Base-by-base conservation (phyloP, 2,888 invertebrate species). In the Pachymerium ferrugineum region DNA sequence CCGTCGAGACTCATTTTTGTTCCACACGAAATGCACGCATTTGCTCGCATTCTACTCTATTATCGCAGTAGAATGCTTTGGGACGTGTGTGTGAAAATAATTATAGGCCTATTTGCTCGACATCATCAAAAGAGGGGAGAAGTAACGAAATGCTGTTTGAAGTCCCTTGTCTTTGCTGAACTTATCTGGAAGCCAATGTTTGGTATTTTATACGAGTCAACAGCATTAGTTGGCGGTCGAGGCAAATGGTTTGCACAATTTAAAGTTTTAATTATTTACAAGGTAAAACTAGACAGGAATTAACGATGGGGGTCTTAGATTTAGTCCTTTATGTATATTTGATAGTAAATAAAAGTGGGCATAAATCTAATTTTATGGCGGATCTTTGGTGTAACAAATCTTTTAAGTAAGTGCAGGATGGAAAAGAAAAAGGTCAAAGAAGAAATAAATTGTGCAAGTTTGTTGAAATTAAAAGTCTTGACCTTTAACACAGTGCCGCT, bases 61-160 rank as follows among this genome's bases (percentile, higher is more conserved):
- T 62, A 62, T 62, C 62, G 22, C 25, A 28, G 62, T 25, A 62
- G 62, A 62, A 62, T 62, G 62, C 25, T 62, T 62, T 62, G 62
- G 62, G 62, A 62, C 28, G 62, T 62, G 28, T 62, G 62, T 28
- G 62, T 10, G 28, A 62, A 62, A 62, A 62, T 62, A 62, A 62
- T 62, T 62, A 62, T 28, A 62, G 62, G 62, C 62, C 62, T 62
- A 62, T 62, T 62, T 62, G 62, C 62, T 62, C 62, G 28, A 62
- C 62, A 62, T 62, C 62, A 62, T 62, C 62, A 62, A 62, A 62
- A 28, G 62, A 62, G 0, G 62, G 12, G 62, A 14, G n/a, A 6
- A 8, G 28, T 25, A 25, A 28, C 38, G n/a, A 62, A 62, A 62
- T 25, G 62, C 25, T 25, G 22, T 54, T 54, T 12, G 1, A 25